phyloP scores from a whole-genome alignment of 2,888 invertebrate genomes.

The Matsumyia berberina region DNA sequence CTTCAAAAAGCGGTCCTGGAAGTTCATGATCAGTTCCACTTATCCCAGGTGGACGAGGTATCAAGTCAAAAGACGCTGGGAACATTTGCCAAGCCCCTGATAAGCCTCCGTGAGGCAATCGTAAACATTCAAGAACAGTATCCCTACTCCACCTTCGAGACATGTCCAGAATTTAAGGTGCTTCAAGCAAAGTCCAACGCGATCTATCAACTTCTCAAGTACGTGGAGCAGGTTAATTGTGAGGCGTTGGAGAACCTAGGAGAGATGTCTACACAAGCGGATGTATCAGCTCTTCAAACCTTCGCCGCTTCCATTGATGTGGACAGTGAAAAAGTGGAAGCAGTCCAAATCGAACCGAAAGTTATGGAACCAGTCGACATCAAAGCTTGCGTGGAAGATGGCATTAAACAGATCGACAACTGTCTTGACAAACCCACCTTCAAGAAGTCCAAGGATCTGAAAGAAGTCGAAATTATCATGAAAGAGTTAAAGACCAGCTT shows the following conservation, averaged over 20 bases:
- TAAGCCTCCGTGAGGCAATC: constrained; percentile 79
- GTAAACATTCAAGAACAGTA: constrained; percentile 78
- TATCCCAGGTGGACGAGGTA: constrained; percentile 78
- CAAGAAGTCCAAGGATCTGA: constrained; percentile 78
- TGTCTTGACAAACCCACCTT: constrained; percentile 79
- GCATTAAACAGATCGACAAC: constrained; percentile 81
- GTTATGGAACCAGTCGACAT: constrained; percentile 69
- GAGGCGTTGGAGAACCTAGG: constrained; percentile 84
- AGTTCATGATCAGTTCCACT: constrained; percentile 82
- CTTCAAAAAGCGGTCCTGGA: constrained; percentile 81
- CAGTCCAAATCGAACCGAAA: constrained; percentile 42
- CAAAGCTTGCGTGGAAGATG: constrained; percentile 79
- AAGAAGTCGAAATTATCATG: constrained; percentile 79
- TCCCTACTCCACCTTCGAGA: constrained; percentile 73
- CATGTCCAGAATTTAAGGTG: constrained; percentile 76
- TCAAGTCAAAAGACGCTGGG: constrained; percentile 72
- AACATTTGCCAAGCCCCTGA: constrained; percentile 78
- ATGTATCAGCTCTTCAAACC: constrained; percentile 86
- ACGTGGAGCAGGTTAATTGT: constrained; percentile 80
- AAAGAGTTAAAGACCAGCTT: constrained; percentile 78
- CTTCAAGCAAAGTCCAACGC: constrained; percentile 77
- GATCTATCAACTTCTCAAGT: constrained; percentile 78
- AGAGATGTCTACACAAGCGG: constrained; percentile 86
- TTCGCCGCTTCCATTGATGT: constrained; percentile 82
- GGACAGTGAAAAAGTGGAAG: constrained; percentile 65